Evolutionary conservation across 2,797 vertebrate genomes (phyloP), one percentile per base, ranked within the genome.

Genomic region (Danionella dracula): DNA sequence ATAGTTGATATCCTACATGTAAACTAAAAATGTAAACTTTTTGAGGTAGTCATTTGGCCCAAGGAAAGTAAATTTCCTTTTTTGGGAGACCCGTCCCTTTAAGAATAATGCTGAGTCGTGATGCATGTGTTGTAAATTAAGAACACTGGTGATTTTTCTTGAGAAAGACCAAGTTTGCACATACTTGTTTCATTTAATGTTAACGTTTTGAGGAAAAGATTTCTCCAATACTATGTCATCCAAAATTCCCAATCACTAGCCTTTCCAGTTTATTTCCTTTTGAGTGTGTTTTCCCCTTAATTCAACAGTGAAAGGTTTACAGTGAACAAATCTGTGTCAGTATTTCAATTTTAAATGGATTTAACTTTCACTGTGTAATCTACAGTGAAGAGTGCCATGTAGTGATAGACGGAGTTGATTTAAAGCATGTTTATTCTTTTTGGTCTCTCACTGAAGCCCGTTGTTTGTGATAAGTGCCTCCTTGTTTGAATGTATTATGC

Each of bases 401-500:
- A 46, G 34, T 63, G n/a, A 48, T 37, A 10, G 31, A 32, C 34
- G 9, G 27, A 34, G 46, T 27, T 7, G 51, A 23, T 44, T 11
- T 21, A 44, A 16, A 62, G 58, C 67, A 42, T 67, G 70, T 72
- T n/a, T 4, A 9, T 23, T 46, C 56, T 32, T 57, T 8, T 38
- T 17, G 44, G 13, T 8, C 8, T 9, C 11, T 62, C 44, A 44
- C 16, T 57, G 44, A 49, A 63, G 48, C 57, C 70, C 42, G 27
- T 61, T 37, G 44, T 66, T 72, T 49, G 58, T 62, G 46, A 34
- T 41, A 72, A 72, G 70, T 72, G 70, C 70, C 70, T 72, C 64
- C 57, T 62, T 51, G 32, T 40, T 51, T 48, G 51, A 72, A 57
- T 72, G 58, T 56, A 35, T 37, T 40, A 23, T 16, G 46, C 57